Evolutionary conservation across 2,113 vertebrate species (phyloP).

Genomic region (Sinocyclocheilus anshuiensis): DNA sequence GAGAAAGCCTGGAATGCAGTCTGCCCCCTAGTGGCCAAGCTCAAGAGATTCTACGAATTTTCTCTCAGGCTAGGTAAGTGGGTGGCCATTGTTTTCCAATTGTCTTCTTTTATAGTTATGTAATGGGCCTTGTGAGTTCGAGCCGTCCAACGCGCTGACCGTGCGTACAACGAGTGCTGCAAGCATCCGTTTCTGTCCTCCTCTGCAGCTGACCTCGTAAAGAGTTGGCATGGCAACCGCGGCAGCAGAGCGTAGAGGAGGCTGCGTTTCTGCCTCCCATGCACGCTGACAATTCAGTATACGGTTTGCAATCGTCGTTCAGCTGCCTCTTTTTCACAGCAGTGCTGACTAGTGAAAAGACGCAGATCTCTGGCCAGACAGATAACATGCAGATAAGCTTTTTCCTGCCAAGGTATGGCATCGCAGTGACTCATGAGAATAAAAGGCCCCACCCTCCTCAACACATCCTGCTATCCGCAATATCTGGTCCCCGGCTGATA

Average conservation of each 20-base stretch:
- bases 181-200: slow-evolving; percentile 57
- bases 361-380: background rate
- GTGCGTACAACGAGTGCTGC: slow-evolving; percentile 8
- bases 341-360: slow-evolving; percentile 24
- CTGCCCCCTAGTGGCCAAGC: slow-evolving; percentile 90
- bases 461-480: slow-evolving; percentile 11
- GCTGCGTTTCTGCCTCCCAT: slow-evolving; percentile 5
- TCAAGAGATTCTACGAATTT: slow-evolving; percentile 93
- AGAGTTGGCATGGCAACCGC: slow-evolving; percentile 75
- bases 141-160: slow-evolving; percentile 24
- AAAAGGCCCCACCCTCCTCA: background rate
- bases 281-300: slow-evolving; percentile 24
- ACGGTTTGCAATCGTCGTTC: slow-evolving; percentile 7
- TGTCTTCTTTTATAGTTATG: background rate
- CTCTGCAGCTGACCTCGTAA: slow-evolving; percentile 70
- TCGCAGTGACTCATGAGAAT: slow-evolving; percentile 41
- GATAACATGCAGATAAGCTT: slow-evolving; percentile 13
- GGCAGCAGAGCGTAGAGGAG: slow-evolving; percentile 42
- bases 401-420: background rate
- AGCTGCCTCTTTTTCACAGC: background rate
- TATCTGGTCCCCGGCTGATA: slow-evolving; percentile 20
- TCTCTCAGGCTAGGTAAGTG: slow-evolving; percentile 87
- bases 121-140: background rate
- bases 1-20: slow-evolving; percentile 92
- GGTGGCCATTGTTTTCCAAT: background rate